A percentile compares a stretch with the other conserved stretches of the same genome.
Conservation (phyloP, 2,888 invertebrate species). For the Latheticus oryzae region DNA sequence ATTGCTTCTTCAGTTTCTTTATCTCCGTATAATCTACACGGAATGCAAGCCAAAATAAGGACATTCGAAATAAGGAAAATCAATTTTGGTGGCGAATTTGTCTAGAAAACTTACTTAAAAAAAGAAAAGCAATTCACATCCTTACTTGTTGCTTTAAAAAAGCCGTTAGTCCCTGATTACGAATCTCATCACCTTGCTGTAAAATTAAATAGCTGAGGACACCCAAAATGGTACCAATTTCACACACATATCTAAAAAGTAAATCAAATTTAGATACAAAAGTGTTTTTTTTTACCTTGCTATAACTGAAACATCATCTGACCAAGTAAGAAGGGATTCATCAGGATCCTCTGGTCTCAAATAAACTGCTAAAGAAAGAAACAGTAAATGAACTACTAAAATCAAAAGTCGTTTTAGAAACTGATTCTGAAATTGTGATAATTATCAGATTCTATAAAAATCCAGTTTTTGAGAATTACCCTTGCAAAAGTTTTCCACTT, state of each 20-base stretch:
- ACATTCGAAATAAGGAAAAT: conserved; percentile 94
- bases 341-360: conserved; percentile 80
- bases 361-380: conserved; percentile 92
- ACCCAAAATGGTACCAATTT: conserved; percentile 86
- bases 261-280: conserved; percentile 14
- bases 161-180: conserved; percentile 90
- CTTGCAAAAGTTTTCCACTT: conserved; percentile 99
- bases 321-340: conserved; percentile 68
- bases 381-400: conserved; percentile 86
- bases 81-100: conserved; percentile 93
- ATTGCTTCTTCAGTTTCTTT: conserved; percentile 90
- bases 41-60: conserved; percentile 89
- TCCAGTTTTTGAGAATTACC: conserved; percentile 59
- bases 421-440: conserved; percentile 76
- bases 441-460: too few species aligned
- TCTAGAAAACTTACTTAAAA: conserved; percentile 69
- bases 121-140: conserved; percentile 41
- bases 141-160: conserved; percentile 93
- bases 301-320: conserved; percentile 68
- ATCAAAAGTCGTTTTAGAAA: conserved; percentile 92
- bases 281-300: conserved; percentile 57
- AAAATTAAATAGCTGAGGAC: conserved; percentile 89
- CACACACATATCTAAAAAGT: conserved; percentile 75
- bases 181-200: conserved; percentile 94
- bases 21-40: conserved; percentile 81